phyloP scores from a whole-genome alignment of 2,888 invertebrate genomes.

The Itoplectis maculator region DNA sequence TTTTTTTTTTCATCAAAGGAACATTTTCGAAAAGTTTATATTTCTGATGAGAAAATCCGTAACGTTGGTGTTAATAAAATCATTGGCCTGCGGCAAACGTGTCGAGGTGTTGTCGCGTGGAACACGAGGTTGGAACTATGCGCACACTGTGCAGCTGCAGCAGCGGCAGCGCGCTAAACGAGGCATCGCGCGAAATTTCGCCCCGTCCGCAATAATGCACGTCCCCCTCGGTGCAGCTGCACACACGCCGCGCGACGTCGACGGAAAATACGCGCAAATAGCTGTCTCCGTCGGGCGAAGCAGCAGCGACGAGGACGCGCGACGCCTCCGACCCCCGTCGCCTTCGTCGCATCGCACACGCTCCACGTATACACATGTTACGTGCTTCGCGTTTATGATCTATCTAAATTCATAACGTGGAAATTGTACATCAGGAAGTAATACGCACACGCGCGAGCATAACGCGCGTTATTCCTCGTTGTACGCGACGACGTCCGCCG shows the following conservation, averaged over 20 bases:
- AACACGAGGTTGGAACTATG: too few relatives aligned
- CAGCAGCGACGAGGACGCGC: too few relatives aligned
- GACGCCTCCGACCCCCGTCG: background rate
- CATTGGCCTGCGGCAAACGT: background rate
- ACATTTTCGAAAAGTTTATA: background rate
- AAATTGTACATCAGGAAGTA: conserved; percentile 43
- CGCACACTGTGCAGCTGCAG: background rate
- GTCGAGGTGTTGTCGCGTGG: background rate
- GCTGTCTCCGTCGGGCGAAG: conserved; percentile 12
- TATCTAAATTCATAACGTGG: conserved; percentile 53
- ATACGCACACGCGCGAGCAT: conserved; percentile 7
- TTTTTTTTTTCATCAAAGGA: background rate
- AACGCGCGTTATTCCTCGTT: background rate
- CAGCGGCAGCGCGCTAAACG: background rate
- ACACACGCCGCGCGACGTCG: background rate
- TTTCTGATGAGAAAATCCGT: too few relatives aligned
- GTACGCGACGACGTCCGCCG: background rate
- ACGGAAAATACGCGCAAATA: conserved; percentile 8
- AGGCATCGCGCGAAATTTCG: conserved; percentile 22
- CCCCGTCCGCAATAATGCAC: conserved; percentile 42
- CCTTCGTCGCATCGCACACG: background rate
- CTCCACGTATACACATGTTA: conserved; percentile 16
- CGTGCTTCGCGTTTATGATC: conserved; percentile 48
- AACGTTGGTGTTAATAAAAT: conserved; percentile 7
- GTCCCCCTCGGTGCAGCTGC: conserved; percentile 32